Conservation (phyloP, 2,888 invertebrate species). For the Eupithecia abbreviata region DNA sequence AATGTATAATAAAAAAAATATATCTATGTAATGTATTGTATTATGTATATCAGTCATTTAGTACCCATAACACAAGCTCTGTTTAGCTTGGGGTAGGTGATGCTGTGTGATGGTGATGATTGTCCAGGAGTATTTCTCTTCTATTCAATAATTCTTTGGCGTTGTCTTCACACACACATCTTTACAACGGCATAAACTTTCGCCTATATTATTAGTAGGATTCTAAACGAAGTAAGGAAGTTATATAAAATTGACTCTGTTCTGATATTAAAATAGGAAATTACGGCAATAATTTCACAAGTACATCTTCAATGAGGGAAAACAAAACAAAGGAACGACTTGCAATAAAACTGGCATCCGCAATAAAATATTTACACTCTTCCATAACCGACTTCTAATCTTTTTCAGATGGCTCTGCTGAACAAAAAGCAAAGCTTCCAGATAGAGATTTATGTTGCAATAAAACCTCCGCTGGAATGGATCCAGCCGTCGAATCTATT, state of each 20-base stretch:
- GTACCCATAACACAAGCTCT: no score
- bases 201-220: background rate
- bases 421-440: conserved; percentile 45
- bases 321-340: conserved; percentile 18
- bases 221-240: background rate
- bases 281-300: conserved; percentile 14
- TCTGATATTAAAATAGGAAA: conserved; percentile 7
- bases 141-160: background rate
- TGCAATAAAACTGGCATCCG: conserved; percentile 27
- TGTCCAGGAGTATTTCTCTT: no score
- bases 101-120: no score
- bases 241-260: background rate
- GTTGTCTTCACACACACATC: background rate
- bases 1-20: no score
- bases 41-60: no score
- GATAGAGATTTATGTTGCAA: conserved; percentile 69
- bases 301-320: conserved; percentile 10
- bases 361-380: conserved; percentile 42
- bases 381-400: conserved; percentile 46
- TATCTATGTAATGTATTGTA: no score
- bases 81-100: no score
- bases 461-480: conserved; percentile 63
- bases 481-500: conserved; percentile 67
- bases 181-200: background rate
- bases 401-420: conserved; percentile 44